These are phyloP conservation scores for Acrossocheilus wenchowensis DNA, from an alignment of 2,797 vertebrate genomes.

Conservation along the genomic window DNA sequence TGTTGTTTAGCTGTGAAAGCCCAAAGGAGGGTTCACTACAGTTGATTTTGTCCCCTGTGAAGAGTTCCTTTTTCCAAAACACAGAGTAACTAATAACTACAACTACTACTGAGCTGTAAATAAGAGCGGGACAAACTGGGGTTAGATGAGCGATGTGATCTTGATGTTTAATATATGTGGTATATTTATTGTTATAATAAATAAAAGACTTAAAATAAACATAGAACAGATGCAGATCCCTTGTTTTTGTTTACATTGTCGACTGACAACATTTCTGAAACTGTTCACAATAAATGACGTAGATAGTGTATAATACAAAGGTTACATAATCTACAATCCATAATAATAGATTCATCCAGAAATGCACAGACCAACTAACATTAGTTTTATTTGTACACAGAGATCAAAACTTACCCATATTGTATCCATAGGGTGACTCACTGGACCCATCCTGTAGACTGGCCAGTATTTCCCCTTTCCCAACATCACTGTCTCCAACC, in stretches of 20 bases:
- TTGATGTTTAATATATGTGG: neutral
- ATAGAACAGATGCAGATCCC: neutral
- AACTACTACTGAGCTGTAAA: constrained; percentile 20
- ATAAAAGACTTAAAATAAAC: neutral
- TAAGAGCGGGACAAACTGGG: neutral
- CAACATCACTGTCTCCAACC: constrained; percentile 83
- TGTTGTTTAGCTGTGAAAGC: constrained; percentile 33
- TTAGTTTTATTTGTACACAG: neutral
- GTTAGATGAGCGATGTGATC: neutral
- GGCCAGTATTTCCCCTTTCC: constrained; percentile 84
- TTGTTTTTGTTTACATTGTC: neutral
- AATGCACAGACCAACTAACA: neutral
- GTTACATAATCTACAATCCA: neutral
- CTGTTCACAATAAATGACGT: neutral
- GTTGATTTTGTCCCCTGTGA: constrained; percentile 41
- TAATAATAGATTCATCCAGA: neutral
- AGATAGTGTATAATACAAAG: neutral
- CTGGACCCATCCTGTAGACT: constrained; percentile 81
- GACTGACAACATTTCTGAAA: neutral
- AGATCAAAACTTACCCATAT: constrained; percentile 75
- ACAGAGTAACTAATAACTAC: constrained; percentile 33
- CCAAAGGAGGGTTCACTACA: constrained; percentile 34
- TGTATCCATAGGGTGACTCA: constrained; percentile 82
- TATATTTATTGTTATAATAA: neutral
- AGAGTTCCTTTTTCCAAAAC: constrained; percentile 45